Conservation (phyloP, 2,888 invertebrate genomes). For the Linnaemya tessellans region DNA sequence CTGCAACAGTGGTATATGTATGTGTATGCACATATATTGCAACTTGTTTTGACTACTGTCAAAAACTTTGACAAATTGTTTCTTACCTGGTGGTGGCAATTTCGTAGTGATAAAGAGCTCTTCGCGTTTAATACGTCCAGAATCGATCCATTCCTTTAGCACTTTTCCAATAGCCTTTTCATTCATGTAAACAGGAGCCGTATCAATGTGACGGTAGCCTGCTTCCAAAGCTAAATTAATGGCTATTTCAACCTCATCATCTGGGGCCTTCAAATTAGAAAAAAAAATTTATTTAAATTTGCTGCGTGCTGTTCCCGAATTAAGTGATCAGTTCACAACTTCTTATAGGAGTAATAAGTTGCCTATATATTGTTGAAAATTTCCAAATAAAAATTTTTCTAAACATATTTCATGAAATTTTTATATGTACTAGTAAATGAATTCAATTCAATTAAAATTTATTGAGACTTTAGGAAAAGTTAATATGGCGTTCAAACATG, state of each 20-base stretch:
- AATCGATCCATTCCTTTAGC: constrained; percentile 88
- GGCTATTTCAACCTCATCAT: constrained; percentile 87
- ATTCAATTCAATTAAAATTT: too few relatives aligned
- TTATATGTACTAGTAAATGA: too few relatives aligned
- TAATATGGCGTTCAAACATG: too few relatives aligned
- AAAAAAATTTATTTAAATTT: background rate
- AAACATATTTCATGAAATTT: too few relatives aligned
- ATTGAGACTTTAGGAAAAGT: too few relatives aligned
- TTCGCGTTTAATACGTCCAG: constrained; percentile 88
- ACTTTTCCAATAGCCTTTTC: constrained; percentile 90
- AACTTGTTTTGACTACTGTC: too few relatives aligned
- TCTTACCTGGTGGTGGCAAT: constrained; percentile 86
- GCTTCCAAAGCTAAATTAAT: constrained; percentile 88
- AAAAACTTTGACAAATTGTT: background rate
- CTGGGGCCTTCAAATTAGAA: constrained; percentile 85
- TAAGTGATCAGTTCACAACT: background rate
- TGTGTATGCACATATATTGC: too few relatives aligned
- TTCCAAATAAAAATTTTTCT: too few relatives aligned
- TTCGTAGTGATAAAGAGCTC: constrained; percentile 94
- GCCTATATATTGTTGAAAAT: too few relatives aligned
- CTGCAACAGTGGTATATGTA: too few relatives aligned
- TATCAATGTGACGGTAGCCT: constrained; percentile 93
- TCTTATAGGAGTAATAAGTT: too few relatives aligned
- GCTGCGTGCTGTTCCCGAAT: background rate
- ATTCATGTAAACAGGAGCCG: constrained; percentile 90